Percentiles rank a stretch among this genome's conserved stretches.
phyloP scores from a whole-genome alignment of 2,888 invertebrate genomes.

The Apantesis nais region DNA sequence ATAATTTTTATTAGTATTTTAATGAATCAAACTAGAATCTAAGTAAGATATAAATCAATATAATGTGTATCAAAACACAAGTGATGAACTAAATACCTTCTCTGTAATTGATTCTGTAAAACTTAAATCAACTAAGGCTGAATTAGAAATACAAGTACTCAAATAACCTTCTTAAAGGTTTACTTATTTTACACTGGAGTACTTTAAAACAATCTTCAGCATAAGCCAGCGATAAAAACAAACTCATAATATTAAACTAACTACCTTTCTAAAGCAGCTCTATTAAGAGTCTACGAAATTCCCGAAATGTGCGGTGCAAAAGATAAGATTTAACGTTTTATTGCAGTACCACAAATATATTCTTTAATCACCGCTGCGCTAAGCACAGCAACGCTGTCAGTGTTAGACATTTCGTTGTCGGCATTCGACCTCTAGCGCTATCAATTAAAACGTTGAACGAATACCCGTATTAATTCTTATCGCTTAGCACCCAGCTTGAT shows the following conservation, averaged over 20 bases:
- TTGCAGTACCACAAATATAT: slow-evolving; percentile 37
- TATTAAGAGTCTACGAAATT: slow-evolving; percentile 9
- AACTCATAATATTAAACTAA: slow-evolving; percentile 10
- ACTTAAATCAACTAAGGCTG: neutral
- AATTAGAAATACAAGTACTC: no score
- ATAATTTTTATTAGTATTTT: neutral
- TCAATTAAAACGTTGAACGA: slow-evolving; percentile 47
- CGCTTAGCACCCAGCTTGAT: slow-evolving; percentile 29
- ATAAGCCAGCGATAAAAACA: slow-evolving; percentile 8
- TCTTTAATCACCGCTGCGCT: slow-evolving; percentile 31
- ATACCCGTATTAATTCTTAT: slow-evolving; percentile 49
- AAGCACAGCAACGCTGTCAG: slow-evolving; percentile 5
- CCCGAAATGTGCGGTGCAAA: slow-evolving; percentile 24
- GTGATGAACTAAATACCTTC: no score
- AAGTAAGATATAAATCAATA: neutral
- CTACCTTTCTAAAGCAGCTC: slow-evolving; percentile 2
- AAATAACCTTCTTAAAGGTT: neutral
- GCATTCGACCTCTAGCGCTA: slow-evolving; percentile 31
- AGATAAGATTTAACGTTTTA: slow-evolving; percentile 36
- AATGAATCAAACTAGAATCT: neutral
- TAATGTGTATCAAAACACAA: neutral
- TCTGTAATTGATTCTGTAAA: neutral
- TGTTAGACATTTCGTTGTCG: slow-evolving; percentile 21
- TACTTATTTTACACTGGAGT: neutral
- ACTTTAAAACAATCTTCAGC: slow-evolving; percentile 9